A percentile compares a stretch with the other conserved stretches of the same genome.
Evolutionary conservation across 64 coral and sea anemone species (phyloP).

Genomic region (Actinia equina): DNA sequence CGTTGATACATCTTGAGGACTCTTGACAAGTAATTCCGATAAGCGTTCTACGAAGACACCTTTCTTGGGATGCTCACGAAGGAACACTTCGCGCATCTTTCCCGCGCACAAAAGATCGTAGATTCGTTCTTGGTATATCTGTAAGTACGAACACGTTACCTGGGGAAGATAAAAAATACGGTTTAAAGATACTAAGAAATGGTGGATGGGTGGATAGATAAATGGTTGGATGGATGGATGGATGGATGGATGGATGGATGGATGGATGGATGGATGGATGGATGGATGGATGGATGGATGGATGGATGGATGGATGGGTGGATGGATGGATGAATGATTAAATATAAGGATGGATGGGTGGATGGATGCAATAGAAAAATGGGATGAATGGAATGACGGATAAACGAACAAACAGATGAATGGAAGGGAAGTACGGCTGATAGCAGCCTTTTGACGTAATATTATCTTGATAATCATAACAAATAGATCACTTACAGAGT

Average conservation of each 20-base stretch:
- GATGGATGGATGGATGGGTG: too few relatives aligned
- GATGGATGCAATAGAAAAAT: too few relatives aligned
- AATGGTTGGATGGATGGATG: too few relatives aligned
- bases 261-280: too few relatives aligned
- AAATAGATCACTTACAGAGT: conserved; percentile 43
- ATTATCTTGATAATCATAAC: background rate
- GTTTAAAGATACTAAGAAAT: too few relatives aligned
- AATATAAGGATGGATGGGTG: too few relatives aligned
- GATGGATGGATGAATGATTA: too few relatives aligned
- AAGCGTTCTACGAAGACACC: conserved; percentile 81
- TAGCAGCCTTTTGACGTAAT: background rate
- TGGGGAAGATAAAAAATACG: conserved; percentile 34
- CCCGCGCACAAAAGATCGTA: conserved; percentile 70
- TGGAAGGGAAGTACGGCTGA: too few relatives aligned
- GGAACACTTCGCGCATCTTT: conserved; percentile 63
- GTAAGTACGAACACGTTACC: conserved; percentile 81
- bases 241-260: too few relatives aligned
- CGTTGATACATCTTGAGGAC: conserved; percentile 50
- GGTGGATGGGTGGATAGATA: background rate
- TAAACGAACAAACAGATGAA: too few relatives aligned
- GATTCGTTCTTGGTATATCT: conserved; percentile 85
- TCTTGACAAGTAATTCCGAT: conserved; percentile 54
- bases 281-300: too few relatives aligned
- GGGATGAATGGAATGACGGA: too few relatives aligned
- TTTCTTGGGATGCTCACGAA: conserved; percentile 88